Base-by-base conservation (phyloP, 2,113 vertebrate species). In the Cyanoderma ruficeps region DNA sequence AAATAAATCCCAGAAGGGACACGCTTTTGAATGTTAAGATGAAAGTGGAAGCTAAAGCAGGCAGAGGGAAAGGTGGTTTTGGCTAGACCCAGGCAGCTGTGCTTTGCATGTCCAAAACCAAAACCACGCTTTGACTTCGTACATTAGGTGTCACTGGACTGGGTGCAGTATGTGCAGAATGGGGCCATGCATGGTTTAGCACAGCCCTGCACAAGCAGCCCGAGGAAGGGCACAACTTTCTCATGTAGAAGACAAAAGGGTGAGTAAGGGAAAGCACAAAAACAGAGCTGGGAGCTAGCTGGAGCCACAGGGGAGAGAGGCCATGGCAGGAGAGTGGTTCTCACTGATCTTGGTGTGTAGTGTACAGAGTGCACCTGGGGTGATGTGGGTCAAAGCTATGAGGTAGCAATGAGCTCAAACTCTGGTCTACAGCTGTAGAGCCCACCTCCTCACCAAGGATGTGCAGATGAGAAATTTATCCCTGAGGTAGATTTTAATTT, bases 11-110 rank as follows among this genome's bases (percentile, higher is more conserved):
- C 90, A 90, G 55, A 85, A 81, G 75, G 49, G 33, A 67, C 39
- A 33, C 0, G 1, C 41, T 83, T 90, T 67, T 88, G 82, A 90
- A 59, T 0, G 0, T 39, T 64, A 41, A 89, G 93, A 95, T 94
- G 76, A 93, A 92, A 95, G 90, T 17, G 35, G 55, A 93, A 68
- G 63, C 90, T 88, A 25, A 91, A 72, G 83, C 75, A 91, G 71
- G 75, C 71, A 83, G 76, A 79, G 44, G 22, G 44, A 92, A 95
- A 96, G 93, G 93, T 90, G 92, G 71, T 93, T 96, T 95, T 93
- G 75, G 68, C 88, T 86, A 83, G 74, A 74, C 44, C 17, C 0
- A 0, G 49, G 68, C 79, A 91, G 67, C 47, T 92, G 65, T 90
- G 31, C 76, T 96, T 95, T 96, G 76, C 60, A 39, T 68, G 88